Base-by-base conservation (phyloP, 2,888 invertebrate species). In the Ferrisia virgata region DNA sequence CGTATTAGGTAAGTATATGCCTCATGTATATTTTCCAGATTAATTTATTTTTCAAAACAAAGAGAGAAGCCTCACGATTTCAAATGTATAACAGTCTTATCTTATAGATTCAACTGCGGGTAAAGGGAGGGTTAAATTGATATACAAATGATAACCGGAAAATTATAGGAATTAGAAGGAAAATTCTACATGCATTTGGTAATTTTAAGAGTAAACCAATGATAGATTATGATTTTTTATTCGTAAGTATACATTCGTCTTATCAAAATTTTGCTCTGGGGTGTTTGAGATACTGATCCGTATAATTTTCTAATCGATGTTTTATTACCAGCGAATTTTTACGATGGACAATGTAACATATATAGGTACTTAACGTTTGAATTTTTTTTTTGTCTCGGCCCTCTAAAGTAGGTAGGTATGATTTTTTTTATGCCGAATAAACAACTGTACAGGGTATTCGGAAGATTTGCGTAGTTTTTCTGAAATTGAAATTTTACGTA, bases 231-330 rank as follows among this genome's bases (percentile, higher is more conserved):
- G 9, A 64, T 64, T 64, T 64, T 22, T 18, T 8, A 39, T 5
- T 39, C 39, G 39, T 39, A 39, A 39, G 11, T 39, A 8, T 39
- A 47, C 3, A 47, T 47, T 47, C 8, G n/a, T 64, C 25, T 64
- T 53, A 53, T 53, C 1, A 2, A 8, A 11, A 4, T 5, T 64
- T 28, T 28, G 25, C 22, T 64, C 11, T 22, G 15, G 25, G 58
- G 2, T 64, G 58, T 64, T 64, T 64, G 58, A 64, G 58, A 64
- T 64, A 64, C 9, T 64, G 58, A 64, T 64, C 22, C 58, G 58
- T 64, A 64, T 64, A 64, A 64, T 64, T 64, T 64, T 64, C 58
- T 28, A 64, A 64, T 64, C 11, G 58, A 64, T 64, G 58, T 64
- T 64, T 64, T 28, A 64, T 64, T 64, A 13, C 40, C 4, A 18